phyloP scores from a whole-genome alignment of 23 tunicate genomes.

The Pegea sp. region DNA sequence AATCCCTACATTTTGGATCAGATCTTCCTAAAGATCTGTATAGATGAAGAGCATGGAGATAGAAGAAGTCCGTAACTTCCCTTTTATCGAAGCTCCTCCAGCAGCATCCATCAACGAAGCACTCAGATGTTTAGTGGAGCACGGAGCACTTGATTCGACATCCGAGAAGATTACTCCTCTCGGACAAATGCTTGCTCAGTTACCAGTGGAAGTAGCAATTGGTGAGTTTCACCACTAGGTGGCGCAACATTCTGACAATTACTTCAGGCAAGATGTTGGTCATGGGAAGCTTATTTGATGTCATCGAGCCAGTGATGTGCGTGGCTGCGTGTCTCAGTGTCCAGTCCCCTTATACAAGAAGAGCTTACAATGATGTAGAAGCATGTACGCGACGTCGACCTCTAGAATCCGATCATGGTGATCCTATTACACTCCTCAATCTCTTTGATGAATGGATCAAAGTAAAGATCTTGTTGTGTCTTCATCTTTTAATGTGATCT shows the following conservation, averaged over 20 bases:
- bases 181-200: conserved; percentile 78
- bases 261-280: conserved; percentile 56
- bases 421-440: conserved; percentile 72
- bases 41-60: conserved; percentile 94
- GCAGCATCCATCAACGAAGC: conserved; percentile 64
- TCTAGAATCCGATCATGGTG: conserved; percentile 89
- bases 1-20: too few relatives aligned
- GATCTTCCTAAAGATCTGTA: not conserved
- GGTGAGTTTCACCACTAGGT: conserved; percentile 40
- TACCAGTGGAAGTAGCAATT: conserved; percentile 84
- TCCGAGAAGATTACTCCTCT: conserved; percentile 72
- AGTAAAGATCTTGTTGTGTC: conserved; percentile 2
- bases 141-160: conserved; percentile 42
- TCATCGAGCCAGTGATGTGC: conserved; percentile 71
- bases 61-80: conserved; percentile 36
- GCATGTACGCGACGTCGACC: conserved; percentile 46
- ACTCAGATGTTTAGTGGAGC: conserved; percentile 34
- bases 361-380: conserved; percentile 78
- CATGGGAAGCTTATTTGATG: conserved; percentile 89
- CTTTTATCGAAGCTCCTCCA: conserved; percentile 87
- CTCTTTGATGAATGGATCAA: conserved; percentile 90
- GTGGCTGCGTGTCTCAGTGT: conserved; percentile 68
- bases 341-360: conserved; percentile 81
- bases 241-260: not conserved
- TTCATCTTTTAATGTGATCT: not conserved